Evolutionary conservation across 2,888 invertebrate species (phyloP), one percentile per base, ranked within the genome.

Genomic region (Pyralis farinalis): DNA sequence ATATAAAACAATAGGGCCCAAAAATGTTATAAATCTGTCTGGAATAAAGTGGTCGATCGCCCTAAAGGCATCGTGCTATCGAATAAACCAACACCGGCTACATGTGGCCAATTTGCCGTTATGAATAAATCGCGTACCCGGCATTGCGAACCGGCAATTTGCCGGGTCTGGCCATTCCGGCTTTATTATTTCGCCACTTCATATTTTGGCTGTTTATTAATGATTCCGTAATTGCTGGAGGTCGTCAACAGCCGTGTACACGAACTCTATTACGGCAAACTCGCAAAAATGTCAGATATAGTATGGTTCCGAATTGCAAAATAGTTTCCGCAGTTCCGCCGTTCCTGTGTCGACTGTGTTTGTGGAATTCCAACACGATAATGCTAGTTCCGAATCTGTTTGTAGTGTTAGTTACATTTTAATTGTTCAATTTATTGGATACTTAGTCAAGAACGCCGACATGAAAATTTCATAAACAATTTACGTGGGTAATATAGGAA

Each of bases 141-240:
- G 42, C 49, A 38, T 42, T 37, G 40, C 44, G 40, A 43, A 39
- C 38, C 52, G 53, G 60, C 70, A 69, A 72, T 77, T 78, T 67
- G 63, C 56, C 52, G 55, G 52, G 45, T 28, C 8, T 30, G 42
- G 29, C 29, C 40, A 34, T 40, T 37, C 22, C 34, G 28, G 35
- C 51, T 51, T 49, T 67, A 71, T 75, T 71, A 73, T 69, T 71
- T 73, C 63, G 55, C 70, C 78, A 79, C 77, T 79, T 75, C 76
- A 79, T 77, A 76, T 79, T 75, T 70, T 55, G 60, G 71, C 61
- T 67, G 70, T 73, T 74, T 76, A 81, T 83, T 79, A 83, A 84
- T 81, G 75, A 77, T 79, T 77, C 73, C 73, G 71, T 81, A 79
- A 81, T 80, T 76, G 76, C 54, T 50, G 56, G 60, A 68, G 74